phyloP scores from a whole-genome alignment of 1,140 invertebrate species.

The Caenorhabditis briggsae region DNA sequence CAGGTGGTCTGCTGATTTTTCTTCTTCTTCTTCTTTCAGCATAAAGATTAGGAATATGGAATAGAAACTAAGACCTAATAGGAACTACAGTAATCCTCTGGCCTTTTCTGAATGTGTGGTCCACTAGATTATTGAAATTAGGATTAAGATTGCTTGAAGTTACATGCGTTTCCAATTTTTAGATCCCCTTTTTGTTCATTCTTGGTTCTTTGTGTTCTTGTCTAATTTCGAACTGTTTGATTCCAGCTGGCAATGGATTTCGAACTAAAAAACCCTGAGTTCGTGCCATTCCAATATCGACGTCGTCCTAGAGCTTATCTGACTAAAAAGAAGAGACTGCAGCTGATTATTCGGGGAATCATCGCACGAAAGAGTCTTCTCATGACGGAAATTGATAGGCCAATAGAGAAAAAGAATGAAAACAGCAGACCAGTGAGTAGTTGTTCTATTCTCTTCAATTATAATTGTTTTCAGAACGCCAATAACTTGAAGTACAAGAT shows the following conservation, averaged over 20 bases:
- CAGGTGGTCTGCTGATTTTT: no score
- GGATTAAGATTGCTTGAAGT: no score
- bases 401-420: not conserved
- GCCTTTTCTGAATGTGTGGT: no score
- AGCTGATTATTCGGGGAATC: constrained; percentile 47
- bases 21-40: no score
- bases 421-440: not conserved
- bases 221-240: not conserved
- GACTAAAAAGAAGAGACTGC: constrained; percentile 35
- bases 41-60: no score
- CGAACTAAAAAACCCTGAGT: not conserved
- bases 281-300: not conserved
- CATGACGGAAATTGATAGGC: not conserved
- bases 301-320: not conserved
- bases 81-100: no score
- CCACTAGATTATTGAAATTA: no score
- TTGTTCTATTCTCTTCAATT: not conserved
- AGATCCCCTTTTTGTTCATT: not conserved
- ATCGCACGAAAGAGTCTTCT: constrained; percentile 13
- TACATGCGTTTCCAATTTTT: no score
- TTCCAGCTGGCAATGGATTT: not conserved
- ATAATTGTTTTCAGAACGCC: not conserved
- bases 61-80: no score
- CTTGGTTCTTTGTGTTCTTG: not conserved
- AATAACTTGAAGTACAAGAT: no score